Evolutionary conservation across 2,888 invertebrate genomes (phyloP), one percentile per base, ranked within the genome.

Genomic region (Caenorhabditis sp.): DNA sequence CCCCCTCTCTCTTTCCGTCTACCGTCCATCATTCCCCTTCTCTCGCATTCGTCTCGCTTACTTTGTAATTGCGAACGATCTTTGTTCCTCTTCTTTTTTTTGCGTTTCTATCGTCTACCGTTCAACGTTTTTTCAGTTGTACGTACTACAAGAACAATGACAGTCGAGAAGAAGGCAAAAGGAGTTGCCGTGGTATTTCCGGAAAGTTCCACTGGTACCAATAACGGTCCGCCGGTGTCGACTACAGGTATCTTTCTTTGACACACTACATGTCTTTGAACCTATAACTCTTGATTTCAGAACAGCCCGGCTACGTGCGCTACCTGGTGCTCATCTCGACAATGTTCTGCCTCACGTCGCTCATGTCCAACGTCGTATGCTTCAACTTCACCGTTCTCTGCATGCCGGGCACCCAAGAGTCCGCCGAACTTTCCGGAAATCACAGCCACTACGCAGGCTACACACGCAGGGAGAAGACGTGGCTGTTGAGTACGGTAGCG

Each of bases 361-460:
- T 88, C 50, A 83, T 88, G 80, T 83, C 84, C 55, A 88, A 88
- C 72, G 86, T 88, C 41, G 78, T 88, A 39, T 85, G 85, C 37
- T 88, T 87, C 80, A 88, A 88, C 71, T 88, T 88, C 78, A 85
- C 87, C 2, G 76, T 84, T 1, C 73, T 84, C n/a, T 84, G 83
- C 41, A 84, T 84, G 84, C 84, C 84, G 0, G 80, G 76, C 3
- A 76, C 58, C n/a, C 56, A 70, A 2, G 81, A 82, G 58, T 7
- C 66, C 3, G 2, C 43, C 4, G 62, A 56, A 6, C 15, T 71
- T 17, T 53, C 72, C 15, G 61, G n/a, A 1, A 82, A 82, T 26
- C 65, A 78, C 22, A 81, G 81, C 0, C 58, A 58, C 4, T 82
- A 85, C 66, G 62, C 66, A 8, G 88, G 88, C 35, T 88, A 86